Evolutionary conservation across 2,113 vertebrate genomes (phyloP).

Genomic region (Lipophrys pholis): DNA sequence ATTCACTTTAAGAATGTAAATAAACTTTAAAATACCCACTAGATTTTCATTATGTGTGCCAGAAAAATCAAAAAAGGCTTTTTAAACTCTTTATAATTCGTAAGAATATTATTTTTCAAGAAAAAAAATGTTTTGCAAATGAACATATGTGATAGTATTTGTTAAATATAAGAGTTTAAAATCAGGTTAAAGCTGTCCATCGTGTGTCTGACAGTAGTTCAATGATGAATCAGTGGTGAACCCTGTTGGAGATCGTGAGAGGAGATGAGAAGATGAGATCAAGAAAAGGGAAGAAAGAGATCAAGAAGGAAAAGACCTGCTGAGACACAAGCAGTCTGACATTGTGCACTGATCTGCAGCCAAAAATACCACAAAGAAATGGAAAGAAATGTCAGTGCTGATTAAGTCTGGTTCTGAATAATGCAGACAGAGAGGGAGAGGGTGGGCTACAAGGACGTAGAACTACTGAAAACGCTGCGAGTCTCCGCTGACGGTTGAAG

Average conservation of each 20-base stretch:
- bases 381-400: slow-evolving; percentile 5
- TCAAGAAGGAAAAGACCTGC: neutral
- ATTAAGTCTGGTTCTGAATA: slow-evolving; percentile 11
- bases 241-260: neutral
- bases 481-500: neutral
- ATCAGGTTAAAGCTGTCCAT: neutral
- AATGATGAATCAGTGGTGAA: too few species aligned
- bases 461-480: slow-evolving; percentile 1
- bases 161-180: neutral
- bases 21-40: too few species aligned
- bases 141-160: neutral
- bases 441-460: neutral
- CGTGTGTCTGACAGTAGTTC: neutral
- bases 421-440: neutral
- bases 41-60: too few species aligned
- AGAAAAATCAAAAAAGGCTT: too few species aligned
- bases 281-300: neutral
- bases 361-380: slow-evolving; percentile 22
- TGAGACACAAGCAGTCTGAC: neutral
- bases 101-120: too few species aligned
- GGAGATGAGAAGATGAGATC: slow-evolving; percentile 8
- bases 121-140: too few species aligned
- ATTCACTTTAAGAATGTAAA: too few species aligned
- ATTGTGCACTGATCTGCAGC: slow-evolving; percentile 15
- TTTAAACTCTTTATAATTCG: too few species aligned